Conservation (phyloP, 1,140 invertebrate species). For the Ostrea denselamellosa region DNA sequence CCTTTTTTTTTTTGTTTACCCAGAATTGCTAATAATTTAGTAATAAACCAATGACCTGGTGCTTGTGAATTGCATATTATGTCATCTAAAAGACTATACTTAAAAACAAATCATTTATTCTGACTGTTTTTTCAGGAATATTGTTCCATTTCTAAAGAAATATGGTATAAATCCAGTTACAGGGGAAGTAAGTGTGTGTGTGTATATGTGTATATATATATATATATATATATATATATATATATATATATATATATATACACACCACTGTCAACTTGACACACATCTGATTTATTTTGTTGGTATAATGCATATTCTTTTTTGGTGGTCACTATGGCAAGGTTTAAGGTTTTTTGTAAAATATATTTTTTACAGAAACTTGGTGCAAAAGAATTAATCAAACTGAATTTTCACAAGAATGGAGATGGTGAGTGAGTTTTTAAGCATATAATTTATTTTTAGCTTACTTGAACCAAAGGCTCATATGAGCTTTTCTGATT, state of each 20-base stretch:
- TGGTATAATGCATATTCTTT: too few species aligned
- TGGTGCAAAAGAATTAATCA: constrained; percentile 91
- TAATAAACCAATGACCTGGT: too few species aligned
- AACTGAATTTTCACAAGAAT: constrained; percentile 95
- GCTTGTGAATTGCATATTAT: too few species aligned
- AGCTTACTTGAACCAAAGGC: neutral
- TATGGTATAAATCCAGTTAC: constrained; percentile 96
- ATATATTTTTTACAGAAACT: constrained; percentile 82
- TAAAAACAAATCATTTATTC: too few species aligned
- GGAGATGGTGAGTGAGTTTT: constrained; percentile 81
- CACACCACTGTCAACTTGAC: neutral
- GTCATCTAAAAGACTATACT: too few species aligned
- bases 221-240: too few species aligned
- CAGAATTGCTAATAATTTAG: too few species aligned
- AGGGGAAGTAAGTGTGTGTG: constrained; percentile 88
- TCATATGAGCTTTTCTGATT: neutral
- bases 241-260: too few species aligned
- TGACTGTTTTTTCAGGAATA: constrained; percentile 80
- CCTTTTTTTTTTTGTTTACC: too few species aligned
- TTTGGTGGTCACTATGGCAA: neutral
- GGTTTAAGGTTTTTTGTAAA: neutral
- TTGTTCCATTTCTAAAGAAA: constrained; percentile 94
- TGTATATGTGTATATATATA: too few species aligned
- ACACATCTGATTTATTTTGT: too few species aligned
- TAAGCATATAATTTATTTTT: neutral